Conservation (phyloP, 2,888 invertebrate species). For the Diaperis boleti region DNA sequence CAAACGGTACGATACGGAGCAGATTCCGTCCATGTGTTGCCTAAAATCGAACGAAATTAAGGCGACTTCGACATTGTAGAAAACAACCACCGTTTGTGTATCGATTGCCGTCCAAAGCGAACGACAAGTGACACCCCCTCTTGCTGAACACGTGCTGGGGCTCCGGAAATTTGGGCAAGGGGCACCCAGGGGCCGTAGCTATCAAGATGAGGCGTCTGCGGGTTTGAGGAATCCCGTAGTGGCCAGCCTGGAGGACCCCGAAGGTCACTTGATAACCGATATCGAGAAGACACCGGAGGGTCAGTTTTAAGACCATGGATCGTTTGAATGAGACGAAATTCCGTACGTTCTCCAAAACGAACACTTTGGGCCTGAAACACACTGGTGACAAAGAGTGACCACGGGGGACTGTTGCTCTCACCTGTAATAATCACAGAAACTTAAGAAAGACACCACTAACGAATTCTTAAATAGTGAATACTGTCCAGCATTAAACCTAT, state of each 20-base stretch:
- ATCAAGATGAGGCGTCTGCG: constrained; percentile 79
- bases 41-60: constrained; percentile 38
- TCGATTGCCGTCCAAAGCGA: constrained; percentile 71
- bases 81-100: constrained; percentile 60
- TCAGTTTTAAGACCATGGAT: constrained; percentile 84
- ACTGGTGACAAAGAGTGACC: background rate
- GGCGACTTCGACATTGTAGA: background rate
- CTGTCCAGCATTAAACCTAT: constrained; percentile 85
- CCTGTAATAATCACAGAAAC: constrained; percentile 88
- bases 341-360: constrained; percentile 86
- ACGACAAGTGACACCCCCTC: constrained; percentile 73
- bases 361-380: constrained; percentile 74
- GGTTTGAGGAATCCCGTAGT: constrained; percentile 88
- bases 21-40: constrained; percentile 74
- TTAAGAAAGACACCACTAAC: constrained; percentile 82
- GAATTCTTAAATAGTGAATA: constrained; percentile 91
- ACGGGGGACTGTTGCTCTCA: constrained; percentile 29
- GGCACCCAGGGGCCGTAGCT: constrained; percentile 84
- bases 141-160: constrained; percentile 83
- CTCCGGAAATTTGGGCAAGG: constrained; percentile 82
- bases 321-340: constrained; percentile 88
- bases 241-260: constrained; percentile 88
- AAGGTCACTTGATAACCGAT: constrained; percentile 93
- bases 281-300: constrained; percentile 78
- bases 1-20: constrained; percentile 84